Evolutionary conservation across 2,797 vertebrate species (phyloP), one percentile per base, ranked within the genome.

Genomic region (Tolypeutes matacus): DNA sequence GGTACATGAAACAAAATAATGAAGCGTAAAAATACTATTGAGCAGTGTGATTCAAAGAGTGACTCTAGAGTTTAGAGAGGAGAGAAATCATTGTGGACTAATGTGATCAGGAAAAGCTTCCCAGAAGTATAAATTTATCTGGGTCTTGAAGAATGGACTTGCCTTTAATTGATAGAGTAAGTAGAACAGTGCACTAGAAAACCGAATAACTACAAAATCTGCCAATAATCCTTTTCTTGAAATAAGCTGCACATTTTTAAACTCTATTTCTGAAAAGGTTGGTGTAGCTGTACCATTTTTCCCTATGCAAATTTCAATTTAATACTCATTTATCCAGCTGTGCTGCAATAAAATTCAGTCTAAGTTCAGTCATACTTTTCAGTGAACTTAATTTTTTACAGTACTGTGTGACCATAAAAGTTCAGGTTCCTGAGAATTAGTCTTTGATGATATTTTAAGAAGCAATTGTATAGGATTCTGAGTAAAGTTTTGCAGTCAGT

Each of bases 361-460:
- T 76, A 46, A 53, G 8, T 84, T 94, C 46, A 67, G n/a, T 96
- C 25, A 62, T 31, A 90, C 20, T 56, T 94, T 65, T 82, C 64
- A 86, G 25, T 88, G 60, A 85, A 70, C 42, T 93, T 93, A 95
- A 83, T 92, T 89, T 93, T 94, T 89, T 91, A 86, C 7, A 64
- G 23, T 77, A 42, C 29, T 29, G 7, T 85, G 42, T 64, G 29
- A 93, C 29, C 39, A 64, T 56, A 67, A 95, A 92, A 84, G 60
- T 73, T 82, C 56, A 95, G 42, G n/a, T 90, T 91, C 53, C 73
- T 90, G 67, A 94, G 70, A 96, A 73, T 87, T 94, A 73, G 56
- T 69, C 72, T 93, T 81, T 82, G 56, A 77, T 85, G 39, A 12
- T 58, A 90, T 51, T 53, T 93, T 90, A 90, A 95, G 58, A 91